phyloP scores from a whole-genome alignment of 2,888 invertebrate species.

The Keiferia lycopersicella region DNA sequence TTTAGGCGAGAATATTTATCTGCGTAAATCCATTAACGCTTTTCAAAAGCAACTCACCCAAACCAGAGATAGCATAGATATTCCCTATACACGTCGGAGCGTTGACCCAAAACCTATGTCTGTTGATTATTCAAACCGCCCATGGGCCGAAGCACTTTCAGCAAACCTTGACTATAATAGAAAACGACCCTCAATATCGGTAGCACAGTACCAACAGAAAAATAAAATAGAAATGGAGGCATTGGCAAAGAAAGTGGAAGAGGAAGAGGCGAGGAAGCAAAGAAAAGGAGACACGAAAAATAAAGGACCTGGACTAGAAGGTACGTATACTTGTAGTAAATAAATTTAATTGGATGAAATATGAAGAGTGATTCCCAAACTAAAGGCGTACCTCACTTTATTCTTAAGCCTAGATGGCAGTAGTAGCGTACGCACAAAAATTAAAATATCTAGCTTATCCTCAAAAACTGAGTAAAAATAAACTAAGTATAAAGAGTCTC shows the following conservation, averaged over 20 bases:
- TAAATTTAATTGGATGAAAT: no score
- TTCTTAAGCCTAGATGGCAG: no score
- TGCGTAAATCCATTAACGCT: not conserved
- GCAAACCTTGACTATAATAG: conserved; percentile 21
- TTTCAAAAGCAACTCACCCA: not conserved
- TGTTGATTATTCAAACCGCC: conserved; percentile 19
- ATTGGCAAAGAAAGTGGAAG: not conserved
- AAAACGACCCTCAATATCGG: conserved; percentile 21
- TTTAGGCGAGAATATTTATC: conserved; percentile 38
- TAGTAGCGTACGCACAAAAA: no score
- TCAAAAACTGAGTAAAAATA: no score
- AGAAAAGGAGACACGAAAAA: not conserved
- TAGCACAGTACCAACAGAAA: conserved; percentile 23
- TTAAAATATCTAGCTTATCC: no score
- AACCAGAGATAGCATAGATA: conserved; percentile 22
- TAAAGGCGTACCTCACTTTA: no score
- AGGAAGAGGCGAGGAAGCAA: not conserved
- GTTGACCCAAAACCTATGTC: conserved; percentile 36
- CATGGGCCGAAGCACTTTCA: conserved; percentile 5
- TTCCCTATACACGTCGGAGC: conserved; percentile 43
- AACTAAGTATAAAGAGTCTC: no score
- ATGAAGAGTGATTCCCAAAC: no score
- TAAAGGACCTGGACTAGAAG: no score
- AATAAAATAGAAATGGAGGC: conserved; percentile 15
- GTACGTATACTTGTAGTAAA: not conserved